Base-by-base conservation (phyloP, 2,113 vertebrate genomes). In the Atherinomorus stipes region DNA sequence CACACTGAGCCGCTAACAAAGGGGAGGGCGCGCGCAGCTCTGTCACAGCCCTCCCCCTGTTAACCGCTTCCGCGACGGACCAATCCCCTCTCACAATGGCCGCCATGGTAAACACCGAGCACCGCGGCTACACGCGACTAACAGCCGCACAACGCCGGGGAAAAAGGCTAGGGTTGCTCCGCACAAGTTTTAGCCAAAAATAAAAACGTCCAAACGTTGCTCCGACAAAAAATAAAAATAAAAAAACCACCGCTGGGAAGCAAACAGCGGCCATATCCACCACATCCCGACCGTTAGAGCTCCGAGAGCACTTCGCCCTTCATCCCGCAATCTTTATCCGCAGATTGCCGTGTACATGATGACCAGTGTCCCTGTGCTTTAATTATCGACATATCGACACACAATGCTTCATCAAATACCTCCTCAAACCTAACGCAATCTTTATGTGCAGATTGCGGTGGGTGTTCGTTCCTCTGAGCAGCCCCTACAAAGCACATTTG, bases 371-470 rank as follows among this genome's bases (percentile, higher is more conserved):
- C 72, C 78, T 86, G 85, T 38, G 38, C 87, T 87, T 85, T 42
- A 25, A 64, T 83, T 66, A 77, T 47, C 81, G 64, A 70, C 63
- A 68, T 79, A 58, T 66, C 63, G 78, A 74, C 77, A 53, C 71
- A 68, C 47, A 53, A 52, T 44, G 79, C 74, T 57, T 92, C 91
- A 88, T 76, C 60, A 81, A 81, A n/a, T 34, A 34, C 31, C 31
- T 88, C 92, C 64, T 81, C 84, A 88, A 56, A 44, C 31, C 77
- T 85, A 83, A 89, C 67, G 94, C 94, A 95, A 94, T 94, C 94
- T 95, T 95, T 95, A 95, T 95, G 91, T 90, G 81, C 74, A 95
- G 94, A 95, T 94, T 95, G 94, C 94, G 71, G 69, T 87, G 77
- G 47, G 62, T 71, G 77, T 85, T 89, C n/a, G 79, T 88, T 89